Evolutionary conservation across 2,113 vertebrate species (phyloP), one percentile per base, ranked within the genome.

Genomic region (Meles meles): DNA sequence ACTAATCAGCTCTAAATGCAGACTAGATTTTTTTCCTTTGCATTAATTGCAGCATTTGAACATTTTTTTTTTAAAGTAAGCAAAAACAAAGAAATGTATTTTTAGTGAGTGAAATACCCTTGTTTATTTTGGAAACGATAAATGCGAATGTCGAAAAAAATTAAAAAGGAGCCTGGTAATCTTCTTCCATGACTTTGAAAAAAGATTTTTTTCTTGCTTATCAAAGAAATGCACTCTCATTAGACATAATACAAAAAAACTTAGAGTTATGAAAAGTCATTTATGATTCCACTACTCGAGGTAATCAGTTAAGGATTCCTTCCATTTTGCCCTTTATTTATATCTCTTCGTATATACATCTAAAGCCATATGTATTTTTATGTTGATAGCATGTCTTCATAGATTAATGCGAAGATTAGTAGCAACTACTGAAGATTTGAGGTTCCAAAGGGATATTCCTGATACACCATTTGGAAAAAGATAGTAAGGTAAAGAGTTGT

Each of bases 101-200:
- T 96, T 76, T 92, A 94, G 83, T 63, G 72, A 27, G 57, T 15
- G 42, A 96, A 95, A 47, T 76, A 71, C 52, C 34, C 47, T 96
- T 90, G 39, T 88, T 96, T 88, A 88, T 93, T 97, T 93, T 90
- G 34, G 67, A 94, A 90, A 72, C 3, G 76, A 63, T 84, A 81
- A 67, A 72, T 76, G 44, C 10, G 37, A 81, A 44, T 63, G n/a
- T 63, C 61, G 21, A 31, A 93, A 57, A 90, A 97, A 90, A 49
- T 21, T 57, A 20, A 21, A 21, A 80, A 59, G 39, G 80, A 92
- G 11, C 76, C 14, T 15, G 59, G 8, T 84, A 37, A 81, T 93
- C 44, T 76, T 59, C 55, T 93, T 71, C 72, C 20, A 42, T 65
- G 44, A 27, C 25, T 71, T 87, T 86, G 39, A 94, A 85, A 86